These are phyloP conservation scores for Hydriomena furcata DNA, from an alignment of 2,888 invertebrate species.

Conservation along the genomic window DNA sequence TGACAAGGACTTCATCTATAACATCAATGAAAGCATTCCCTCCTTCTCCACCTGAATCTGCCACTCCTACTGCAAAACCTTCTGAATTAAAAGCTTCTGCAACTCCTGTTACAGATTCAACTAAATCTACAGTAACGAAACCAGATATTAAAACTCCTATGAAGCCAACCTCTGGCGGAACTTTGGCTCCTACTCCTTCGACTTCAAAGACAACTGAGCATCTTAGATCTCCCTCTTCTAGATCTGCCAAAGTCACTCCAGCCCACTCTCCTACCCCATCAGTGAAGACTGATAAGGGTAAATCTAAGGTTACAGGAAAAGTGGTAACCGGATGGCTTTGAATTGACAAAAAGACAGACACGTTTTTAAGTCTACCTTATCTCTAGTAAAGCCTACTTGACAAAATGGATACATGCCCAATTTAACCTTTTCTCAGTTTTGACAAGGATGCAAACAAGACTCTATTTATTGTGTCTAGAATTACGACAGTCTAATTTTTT, in stretches of 20 bases:
- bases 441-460: no score
- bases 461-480: no score
- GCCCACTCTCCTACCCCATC: conserved; percentile 61
- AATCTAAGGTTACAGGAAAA: conserved; percentile 89
- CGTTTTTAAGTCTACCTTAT: no score
- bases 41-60: neutral
- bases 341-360: conserved; percentile 27
- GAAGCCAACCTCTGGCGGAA: conserved; percentile 1
- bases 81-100: neutral
- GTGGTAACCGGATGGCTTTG: conserved; percentile 90
- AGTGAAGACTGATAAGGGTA: conserved; percentile 82
- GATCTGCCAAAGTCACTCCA: conserved; percentile 66
- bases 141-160: neutral
- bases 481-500: no score
- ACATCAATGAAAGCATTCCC: neutral
- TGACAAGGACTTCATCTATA: conserved; percentile 34
- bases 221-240: conserved; percentile 40
- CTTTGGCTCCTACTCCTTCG: conserved; percentile 7
- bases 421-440: no score
- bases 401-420: no score
- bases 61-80: neutral
- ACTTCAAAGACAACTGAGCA: conserved; percentile 9
- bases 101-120: neutral
- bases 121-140: neutral
- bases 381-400: no score